These are phyloP conservation scores for Pachycephus smyrnensis DNA, from an alignment of 2,888 invertebrate genomes.

Conservation along the genomic window DNA sequence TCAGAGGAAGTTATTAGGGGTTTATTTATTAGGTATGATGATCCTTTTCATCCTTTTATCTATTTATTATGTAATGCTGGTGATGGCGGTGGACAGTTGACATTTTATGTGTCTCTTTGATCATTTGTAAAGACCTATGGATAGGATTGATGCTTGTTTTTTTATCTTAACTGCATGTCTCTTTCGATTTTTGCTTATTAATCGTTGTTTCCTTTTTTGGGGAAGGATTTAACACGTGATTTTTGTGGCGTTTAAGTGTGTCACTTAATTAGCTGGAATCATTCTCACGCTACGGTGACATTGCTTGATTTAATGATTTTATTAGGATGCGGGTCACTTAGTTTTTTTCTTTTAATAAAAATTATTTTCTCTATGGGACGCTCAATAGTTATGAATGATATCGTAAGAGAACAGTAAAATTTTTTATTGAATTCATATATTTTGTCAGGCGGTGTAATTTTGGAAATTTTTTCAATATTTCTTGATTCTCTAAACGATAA, in stretches of 20 bases:
- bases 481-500: not conserved
- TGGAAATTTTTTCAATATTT: no score
- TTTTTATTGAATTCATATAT: no score
- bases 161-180: not conserved
- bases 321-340: not conserved
- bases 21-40: not conserved
- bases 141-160: not conserved
- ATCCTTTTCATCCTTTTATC: not conserved
- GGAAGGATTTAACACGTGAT: not conserved
- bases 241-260: not conserved
- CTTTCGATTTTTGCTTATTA: not conserved
- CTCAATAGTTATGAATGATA: no score
- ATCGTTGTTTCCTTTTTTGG: not conserved
- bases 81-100: not conserved
- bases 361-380: not conserved
- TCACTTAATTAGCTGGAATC: not conserved
- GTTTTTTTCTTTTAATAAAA: not conserved
- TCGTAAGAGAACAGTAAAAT: no score
- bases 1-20: not conserved
- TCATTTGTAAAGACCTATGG: not conserved
- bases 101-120: not conserved
- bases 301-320: not conserved
- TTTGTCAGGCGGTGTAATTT: not conserved
- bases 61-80: not conserved
- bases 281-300: not conserved